Evolutionary conservation across 2,888 invertebrate species (phyloP), one percentile per base, ranked within the genome.

Genomic region (Melolontha melolontha): DNA sequence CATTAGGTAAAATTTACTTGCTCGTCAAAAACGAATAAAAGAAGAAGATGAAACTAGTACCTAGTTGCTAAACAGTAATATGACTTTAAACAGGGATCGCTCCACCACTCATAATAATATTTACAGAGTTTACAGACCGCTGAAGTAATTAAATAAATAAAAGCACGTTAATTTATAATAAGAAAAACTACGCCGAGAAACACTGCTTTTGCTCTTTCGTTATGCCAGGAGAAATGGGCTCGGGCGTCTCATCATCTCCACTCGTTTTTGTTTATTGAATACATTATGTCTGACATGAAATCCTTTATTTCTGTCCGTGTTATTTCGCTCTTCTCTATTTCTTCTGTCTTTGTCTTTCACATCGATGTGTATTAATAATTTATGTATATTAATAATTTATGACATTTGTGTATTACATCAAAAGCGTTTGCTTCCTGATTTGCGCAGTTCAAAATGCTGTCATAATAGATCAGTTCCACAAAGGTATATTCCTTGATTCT

Each of bases 111-210:
- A 59, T 47, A 47, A 59, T 59, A 59, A 59, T 59, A 59, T 59
- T 59, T 59, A 59, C 44, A 44, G 29, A 44, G 44, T 44, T 29
- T 47, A 29, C 44, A 27, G 59, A 12, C 29, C 10, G 59, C 10
- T 44, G 59, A 59, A 59, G 44, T 59, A 59, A 47, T 44, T 59
- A 59, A 59, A 59, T 59, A 59, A 59, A 59, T 59, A 44, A 44
- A 14, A 59, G 29, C 44, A 44, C 42, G 44, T 27, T 59, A 59
- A 59, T 59, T 59, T 59, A 59, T 59, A 59, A 59, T 59, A 59
- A 29, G 59, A 11, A 59, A 59, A 59, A 59, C 59, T 22, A 29
- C 44, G 27, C 44, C 14, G 16, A n/a, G 55, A 55, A n/a, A 11
- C 42, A 44, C 44, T 59, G 54, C 40, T 54, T 54, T 54, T 16